Percentiles rank a stretch among this genome's conserved stretches.
These are phyloP conservation scores for Vidua chalybeata DNA, from an alignment of 2,113 vertebrate species.

Conservation along the genomic window DNA sequence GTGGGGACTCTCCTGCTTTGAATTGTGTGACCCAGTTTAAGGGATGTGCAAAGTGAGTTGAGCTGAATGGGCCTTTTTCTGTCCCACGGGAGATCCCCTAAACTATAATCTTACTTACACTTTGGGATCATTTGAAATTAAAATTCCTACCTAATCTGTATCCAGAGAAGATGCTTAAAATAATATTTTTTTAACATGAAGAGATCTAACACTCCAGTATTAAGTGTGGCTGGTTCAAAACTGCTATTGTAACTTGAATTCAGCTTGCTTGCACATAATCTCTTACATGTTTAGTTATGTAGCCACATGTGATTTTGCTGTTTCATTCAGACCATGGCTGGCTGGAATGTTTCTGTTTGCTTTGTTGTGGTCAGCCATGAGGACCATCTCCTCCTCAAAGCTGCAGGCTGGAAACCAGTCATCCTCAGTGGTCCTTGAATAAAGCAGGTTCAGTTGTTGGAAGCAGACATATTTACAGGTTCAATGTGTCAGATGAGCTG, in stretches of 20 bases:
- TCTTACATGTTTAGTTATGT: background rate
- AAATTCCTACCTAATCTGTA: background rate
- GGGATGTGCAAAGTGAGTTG: background rate
- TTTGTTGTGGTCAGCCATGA: background rate
- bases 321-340: background rate
- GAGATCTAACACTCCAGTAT: background rate
- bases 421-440: background rate
- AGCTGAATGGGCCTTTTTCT: background rate
- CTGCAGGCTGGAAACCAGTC: accelerated
- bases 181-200: background rate
- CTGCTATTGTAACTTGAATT: background rate
- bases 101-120: background rate
- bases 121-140: background rate
- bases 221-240: background rate
- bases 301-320: background rate
- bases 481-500: background rate
- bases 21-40: background rate
- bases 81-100: background rate
- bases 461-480: background rate
- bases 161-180: background rate
- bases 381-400: background rate
- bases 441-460: accelerated
- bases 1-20: background rate
- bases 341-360: background rate
- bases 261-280: accelerated